Evolutionary conservation across 2,113 vertebrate species (phyloP).

Genomic region (Eonycteris spelaea): DNA sequence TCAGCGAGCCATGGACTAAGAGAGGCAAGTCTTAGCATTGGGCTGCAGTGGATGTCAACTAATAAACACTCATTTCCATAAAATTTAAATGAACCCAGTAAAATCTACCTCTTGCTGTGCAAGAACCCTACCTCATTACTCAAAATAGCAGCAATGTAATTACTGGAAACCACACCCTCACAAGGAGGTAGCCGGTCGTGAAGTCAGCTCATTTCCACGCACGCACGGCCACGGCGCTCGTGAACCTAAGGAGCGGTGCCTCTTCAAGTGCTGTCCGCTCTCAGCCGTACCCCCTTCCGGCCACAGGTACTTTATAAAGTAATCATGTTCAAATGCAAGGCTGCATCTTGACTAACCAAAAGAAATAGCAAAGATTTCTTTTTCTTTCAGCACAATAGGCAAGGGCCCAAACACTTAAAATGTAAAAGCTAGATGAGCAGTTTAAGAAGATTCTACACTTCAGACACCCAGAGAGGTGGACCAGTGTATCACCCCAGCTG

Average conservation of each 20-base stretch:
- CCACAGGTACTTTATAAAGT: not conserved
- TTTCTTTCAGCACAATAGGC: not conserved
- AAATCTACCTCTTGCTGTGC: constrained; percentile 86
- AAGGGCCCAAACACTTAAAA: not conserved
- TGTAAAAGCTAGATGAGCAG: not conserved
- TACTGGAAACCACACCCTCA: constrained; percentile 20
- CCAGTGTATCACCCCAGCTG: not conserved
- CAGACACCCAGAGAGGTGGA: constrained; percentile 25
- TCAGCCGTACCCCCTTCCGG: not conserved
- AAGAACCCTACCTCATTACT: constrained; percentile 82
- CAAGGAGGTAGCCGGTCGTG: not conserved
- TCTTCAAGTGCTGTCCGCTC: not conserved
- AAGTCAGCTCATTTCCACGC: not conserved
- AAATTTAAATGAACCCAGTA: constrained; percentile 83
- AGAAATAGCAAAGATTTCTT: not conserved
- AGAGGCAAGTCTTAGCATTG: not conserved
- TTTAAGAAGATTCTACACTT: constrained; percentile 37
- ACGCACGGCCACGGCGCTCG: accelerated
- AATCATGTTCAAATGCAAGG: not conserved
- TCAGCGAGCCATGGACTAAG: not conserved
- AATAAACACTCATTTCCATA: constrained; percentile 74
- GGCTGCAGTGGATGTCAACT: not conserved
- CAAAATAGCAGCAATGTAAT: constrained; percentile 81
- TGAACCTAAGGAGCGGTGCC: too few relatives aligned
- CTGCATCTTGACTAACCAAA: not conserved